phyloP scores from a whole-genome alignment of 2,888 invertebrate genomes.

The Allygus modestus region DNA sequence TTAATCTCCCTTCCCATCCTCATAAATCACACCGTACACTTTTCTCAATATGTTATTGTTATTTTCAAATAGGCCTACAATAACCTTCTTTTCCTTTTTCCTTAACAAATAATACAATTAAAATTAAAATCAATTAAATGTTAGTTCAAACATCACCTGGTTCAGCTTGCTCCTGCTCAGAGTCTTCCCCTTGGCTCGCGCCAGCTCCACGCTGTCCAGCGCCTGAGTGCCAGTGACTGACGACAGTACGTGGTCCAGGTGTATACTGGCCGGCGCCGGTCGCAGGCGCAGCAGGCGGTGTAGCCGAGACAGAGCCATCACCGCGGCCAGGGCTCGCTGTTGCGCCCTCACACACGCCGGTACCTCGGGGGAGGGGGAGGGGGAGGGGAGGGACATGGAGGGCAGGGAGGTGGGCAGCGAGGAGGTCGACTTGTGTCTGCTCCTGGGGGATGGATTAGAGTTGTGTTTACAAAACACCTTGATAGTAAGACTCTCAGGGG shows the following conservation, averaged over 20 bases:
- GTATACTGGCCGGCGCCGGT: conserved; percentile 89
- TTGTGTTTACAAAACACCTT: no score
- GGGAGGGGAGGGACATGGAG: neutral
- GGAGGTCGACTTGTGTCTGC: neutral
- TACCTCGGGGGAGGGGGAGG: neutral
- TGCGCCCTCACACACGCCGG: conserved; percentile 70
- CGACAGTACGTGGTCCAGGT: conserved; percentile 81
- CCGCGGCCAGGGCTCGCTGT: conserved; percentile 89
- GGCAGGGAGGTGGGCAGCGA: no score
- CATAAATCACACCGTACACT: no score
- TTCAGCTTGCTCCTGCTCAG: conserved; percentile 64
- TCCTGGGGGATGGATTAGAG: neutral
- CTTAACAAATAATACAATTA: no score
- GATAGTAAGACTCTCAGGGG: no score
- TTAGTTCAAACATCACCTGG: conserved; percentile 39
- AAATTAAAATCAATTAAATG: no score
- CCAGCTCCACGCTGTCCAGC: conserved; percentile 42
- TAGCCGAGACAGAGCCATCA: conserved; percentile 87
- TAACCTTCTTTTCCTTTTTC: no score
- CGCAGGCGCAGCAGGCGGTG: conserved; percentile 88
- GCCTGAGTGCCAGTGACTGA: conserved; percentile 47
- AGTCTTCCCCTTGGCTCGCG: conserved; percentile 63
- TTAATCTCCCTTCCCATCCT: no score
- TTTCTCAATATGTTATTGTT: no score
- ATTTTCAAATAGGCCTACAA: no score